phyloP scores from a whole-genome alignment of 2,113 vertebrate species.

The Tautogolabrus adspersus region DNA sequence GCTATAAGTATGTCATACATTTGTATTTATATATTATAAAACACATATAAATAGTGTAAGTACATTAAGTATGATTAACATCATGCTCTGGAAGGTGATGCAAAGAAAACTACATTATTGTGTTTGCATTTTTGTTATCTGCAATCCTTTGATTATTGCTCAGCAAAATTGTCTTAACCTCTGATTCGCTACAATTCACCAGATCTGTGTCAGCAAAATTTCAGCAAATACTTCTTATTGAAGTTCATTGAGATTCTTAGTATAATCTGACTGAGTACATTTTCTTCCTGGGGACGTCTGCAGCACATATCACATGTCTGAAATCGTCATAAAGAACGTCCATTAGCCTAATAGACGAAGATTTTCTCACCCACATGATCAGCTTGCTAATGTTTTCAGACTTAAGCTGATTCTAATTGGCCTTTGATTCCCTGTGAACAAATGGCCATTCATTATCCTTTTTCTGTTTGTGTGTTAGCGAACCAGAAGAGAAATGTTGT shows the following conservation, averaged over 20 bases:
- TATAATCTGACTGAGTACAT: background rate
- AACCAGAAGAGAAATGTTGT: conserved; percentile 1
- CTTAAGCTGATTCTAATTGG: conserved; percentile 47
- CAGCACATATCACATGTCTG: conserved; percentile 30
- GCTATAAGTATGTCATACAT: too few relatives aligned
- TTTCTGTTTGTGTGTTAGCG: background rate
- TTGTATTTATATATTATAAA: too few relatives aligned
- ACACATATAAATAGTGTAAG: too few relatives aligned
- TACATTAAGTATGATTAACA: too few relatives aligned
- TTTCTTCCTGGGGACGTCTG: conserved; percentile 10
- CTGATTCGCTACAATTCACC: conserved; percentile 20
- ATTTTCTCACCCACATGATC: conserved; percentile 51
- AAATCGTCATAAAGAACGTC: conserved; percentile 23
- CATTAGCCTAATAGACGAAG: conserved; percentile 50
- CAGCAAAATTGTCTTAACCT: background rate
- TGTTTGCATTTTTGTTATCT: background rate
- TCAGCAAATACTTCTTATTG: conserved; percentile 12
- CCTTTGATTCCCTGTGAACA: conserved; percentile 41
- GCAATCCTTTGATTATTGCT: conserved; percentile 13
- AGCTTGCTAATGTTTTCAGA: conserved; percentile 46
- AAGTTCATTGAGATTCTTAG: conserved; percentile 6
- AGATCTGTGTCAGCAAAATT: conserved; percentile 12
- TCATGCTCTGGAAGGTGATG: too few relatives aligned
- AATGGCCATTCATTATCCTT: conserved; percentile 23
- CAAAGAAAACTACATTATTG: too few relatives aligned